phyloP scores from a whole-genome alignment of 1,140 invertebrate species.

The Sinonovacula constricta region DNA sequence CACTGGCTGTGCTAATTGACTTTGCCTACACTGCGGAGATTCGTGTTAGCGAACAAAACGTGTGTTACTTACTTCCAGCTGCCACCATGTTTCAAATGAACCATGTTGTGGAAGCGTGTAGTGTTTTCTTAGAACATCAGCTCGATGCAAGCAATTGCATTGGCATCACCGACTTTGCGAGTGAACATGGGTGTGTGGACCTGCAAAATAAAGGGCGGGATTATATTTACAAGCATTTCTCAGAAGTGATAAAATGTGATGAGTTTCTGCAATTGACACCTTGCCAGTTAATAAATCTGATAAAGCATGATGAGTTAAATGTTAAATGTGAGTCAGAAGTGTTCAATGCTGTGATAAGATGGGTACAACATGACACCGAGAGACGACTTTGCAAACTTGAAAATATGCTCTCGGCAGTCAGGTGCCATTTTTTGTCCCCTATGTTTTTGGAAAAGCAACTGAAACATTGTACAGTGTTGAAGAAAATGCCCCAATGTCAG shows the following conservation, averaged over 20 bases:
- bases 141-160: slow-evolving; percentile 95
- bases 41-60: slow-evolving; percentile 92
- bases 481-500: slow-evolving; percentile 89
- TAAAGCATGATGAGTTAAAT: slow-evolving; percentile 92
- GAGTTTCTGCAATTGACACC: slow-evolving; percentile 91
- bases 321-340: slow-evolving; percentile 93
- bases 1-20: slow-evolving; percentile 89
- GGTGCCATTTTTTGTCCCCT: slow-evolving; percentile 94
- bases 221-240: slow-evolving; percentile 94
- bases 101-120: slow-evolving; percentile 94
- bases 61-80: slow-evolving; percentile 92
- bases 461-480: slow-evolving; percentile 91
- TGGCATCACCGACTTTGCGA: slow-evolving; percentile 94
- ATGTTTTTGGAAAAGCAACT: slow-evolving; percentile 94
- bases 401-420: slow-evolving; percentile 90
- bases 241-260: slow-evolving; percentile 92
- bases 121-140: slow-evolving; percentile 92
- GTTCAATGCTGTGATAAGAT: slow-evolving; percentile 93
- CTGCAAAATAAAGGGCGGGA: slow-evolving; percentile 91
- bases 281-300: slow-evolving; percentile 88
- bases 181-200: slow-evolving; percentile 91
- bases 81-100: slow-evolving; percentile 96
- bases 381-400: slow-evolving; percentile 90
- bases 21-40: slow-evolving; percentile 96
- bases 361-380: slow-evolving; percentile 93